Conservation (phyloP, 1,140 invertebrate species). For the Diachasma alloeum region DNA sequence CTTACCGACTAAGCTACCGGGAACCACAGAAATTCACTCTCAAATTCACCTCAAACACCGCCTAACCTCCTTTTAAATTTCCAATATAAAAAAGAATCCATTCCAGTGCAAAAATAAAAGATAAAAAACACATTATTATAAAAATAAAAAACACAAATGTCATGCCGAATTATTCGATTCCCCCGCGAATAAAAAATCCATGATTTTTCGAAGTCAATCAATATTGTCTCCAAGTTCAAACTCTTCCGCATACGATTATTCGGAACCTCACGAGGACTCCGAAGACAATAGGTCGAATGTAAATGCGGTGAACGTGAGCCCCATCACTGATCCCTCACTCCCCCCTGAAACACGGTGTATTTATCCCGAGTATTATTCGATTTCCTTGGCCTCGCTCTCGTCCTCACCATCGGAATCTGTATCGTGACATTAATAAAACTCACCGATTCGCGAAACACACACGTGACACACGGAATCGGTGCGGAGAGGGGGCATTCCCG, state of each 20-base stretch:
- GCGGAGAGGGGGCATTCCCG: too few relatives aligned
- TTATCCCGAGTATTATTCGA: constrained; percentile 19
- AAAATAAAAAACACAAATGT: too few relatives aligned
- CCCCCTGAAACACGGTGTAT: too few relatives aligned
- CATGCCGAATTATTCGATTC: too few relatives aligned
- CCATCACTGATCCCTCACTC: constrained; percentile 48
- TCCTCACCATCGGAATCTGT: not conserved
- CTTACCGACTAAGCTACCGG: too few relatives aligned
- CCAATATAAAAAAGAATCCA: too few relatives aligned
- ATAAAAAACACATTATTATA: too few relatives aligned
- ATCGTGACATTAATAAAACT: not conserved
- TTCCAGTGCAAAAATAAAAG: too few relatives aligned
- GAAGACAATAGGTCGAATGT: constrained; percentile 62
- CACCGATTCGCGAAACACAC: not conserved
- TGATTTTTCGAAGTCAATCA: not conserved
- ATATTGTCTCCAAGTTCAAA: not conserved
- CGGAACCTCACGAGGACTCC: constrained; percentile 22
- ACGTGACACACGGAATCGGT: not conserved
- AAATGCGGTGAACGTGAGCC: constrained; percentile 61
- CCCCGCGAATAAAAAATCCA: too few relatives aligned
- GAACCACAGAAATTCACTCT: too few relatives aligned
- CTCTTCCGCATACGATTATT: not conserved
- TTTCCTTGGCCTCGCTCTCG: constrained; percentile 30
- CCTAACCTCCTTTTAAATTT: too few relatives aligned
- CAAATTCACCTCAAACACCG: too few relatives aligned